Evolutionary conservation across 2,797 vertebrate species (phyloP).

Genomic region (Lepus townsendii): DNA sequence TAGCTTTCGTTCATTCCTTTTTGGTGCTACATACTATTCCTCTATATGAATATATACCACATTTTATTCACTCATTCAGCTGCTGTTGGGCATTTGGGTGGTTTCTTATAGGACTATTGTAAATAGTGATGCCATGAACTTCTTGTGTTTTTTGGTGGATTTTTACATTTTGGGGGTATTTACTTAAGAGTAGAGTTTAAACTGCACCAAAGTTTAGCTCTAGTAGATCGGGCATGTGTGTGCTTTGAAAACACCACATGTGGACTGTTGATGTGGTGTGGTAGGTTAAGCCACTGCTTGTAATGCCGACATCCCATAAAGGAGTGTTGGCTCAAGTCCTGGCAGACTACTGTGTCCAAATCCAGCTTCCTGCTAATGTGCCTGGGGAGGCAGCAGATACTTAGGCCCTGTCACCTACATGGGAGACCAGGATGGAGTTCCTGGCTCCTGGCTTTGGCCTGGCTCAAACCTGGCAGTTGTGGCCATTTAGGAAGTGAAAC

Average conservation of each 20-base stretch:
- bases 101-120: background rate
- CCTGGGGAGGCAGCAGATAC: too few relatives aligned
- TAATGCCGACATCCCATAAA: too few relatives aligned
- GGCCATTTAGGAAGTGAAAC: too few relatives aligned
- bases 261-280: background rate
- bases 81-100: background rate
- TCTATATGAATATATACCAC: background rate
- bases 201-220: background rate
- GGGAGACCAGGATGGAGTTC: too few relatives aligned
- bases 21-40: background rate
- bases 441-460: too few relatives aligned
- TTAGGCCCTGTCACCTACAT: too few relatives aligned
- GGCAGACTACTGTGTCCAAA: too few relatives aligned
- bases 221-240: background rate
- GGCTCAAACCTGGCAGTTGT: too few relatives aligned
- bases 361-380: too few relatives aligned
- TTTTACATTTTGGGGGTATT: constrained; percentile 2
- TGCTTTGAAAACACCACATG: background rate
- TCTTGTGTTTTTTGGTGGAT: background rate
- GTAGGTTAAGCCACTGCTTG: too few relatives aligned
- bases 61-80: background rate
- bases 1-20: background rate
- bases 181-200: background rate
- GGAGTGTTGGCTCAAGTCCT: too few relatives aligned
- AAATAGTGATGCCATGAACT: background rate